These are phyloP conservation scores for Falco biarmicus DNA, from an alignment of 2,797 vertebrate species.

Conservation along the genomic window DNA sequence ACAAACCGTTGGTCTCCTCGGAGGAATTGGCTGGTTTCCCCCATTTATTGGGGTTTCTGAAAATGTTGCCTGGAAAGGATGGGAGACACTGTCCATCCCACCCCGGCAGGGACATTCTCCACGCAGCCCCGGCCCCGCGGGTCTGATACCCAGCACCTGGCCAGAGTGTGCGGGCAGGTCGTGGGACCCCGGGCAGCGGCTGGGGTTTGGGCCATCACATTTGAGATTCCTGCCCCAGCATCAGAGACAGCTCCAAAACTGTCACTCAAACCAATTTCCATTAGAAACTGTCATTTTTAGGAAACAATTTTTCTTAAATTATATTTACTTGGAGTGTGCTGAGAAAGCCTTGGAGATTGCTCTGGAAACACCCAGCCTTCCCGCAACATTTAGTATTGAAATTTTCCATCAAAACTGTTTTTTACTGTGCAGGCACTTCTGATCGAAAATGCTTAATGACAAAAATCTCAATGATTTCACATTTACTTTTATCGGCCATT, in stretches of 20 bases:
- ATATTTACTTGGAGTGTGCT: rapidly evolving
- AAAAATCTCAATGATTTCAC: rapidly evolving
- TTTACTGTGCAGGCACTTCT: neutral
- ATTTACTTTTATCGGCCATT: rapidly evolving
- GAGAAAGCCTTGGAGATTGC: neutral
- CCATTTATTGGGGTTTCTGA: neutral
- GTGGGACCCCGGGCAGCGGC: too few species aligned
- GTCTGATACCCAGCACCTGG: neutral
- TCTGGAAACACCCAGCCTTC: neutral
- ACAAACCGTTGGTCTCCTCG: neutral
- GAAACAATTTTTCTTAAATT: neutral
- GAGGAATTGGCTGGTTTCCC: rapidly evolving
- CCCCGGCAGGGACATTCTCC: neutral
- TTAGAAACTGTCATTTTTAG: rapidly evolving
- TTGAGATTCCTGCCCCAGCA: neutral
- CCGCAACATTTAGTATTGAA: rapidly evolving
- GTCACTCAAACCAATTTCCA: neutral
- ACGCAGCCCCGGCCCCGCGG: rapidly evolving
- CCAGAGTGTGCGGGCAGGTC: neutral
- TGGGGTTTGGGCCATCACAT: rapidly evolving
- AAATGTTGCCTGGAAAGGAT: neutral
- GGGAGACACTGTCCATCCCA: too few species aligned
- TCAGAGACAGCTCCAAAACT: rapidly evolving
- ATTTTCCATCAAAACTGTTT: neutral
- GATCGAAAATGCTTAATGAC: rapidly evolving